Base-by-base conservation (phyloP, 2,797 vertebrate species). In the Todus mexicanus region DNA sequence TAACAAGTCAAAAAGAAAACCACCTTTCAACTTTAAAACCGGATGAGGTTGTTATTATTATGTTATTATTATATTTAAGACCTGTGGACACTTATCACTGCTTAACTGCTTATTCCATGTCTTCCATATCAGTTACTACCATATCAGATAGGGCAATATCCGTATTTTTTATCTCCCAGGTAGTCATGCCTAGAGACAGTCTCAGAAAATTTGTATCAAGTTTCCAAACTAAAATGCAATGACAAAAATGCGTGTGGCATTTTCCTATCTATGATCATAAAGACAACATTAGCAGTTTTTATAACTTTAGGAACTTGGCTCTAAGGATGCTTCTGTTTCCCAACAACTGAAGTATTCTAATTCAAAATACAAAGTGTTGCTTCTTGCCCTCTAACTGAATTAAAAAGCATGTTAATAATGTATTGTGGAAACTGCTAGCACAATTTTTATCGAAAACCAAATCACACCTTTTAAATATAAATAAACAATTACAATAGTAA, bases 381-480 rank as follows among this genome's bases (percentile, higher is more conserved):
- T 89, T 83, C 73, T 65, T 64, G 50, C 75, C 81, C 63, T 73
- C 51, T 81, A 86, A 85, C 78, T 81, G 51, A 87, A 94, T 92
- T 82, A 71, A 82, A 92, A 74, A 48, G 9, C 43, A 45, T 42
- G 45, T 76, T 89, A 95, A 92, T 91, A 94, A 95, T 81, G 43
- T 66, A 95, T 91, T 87, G 37, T 83, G 70, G 43, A 93, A 94
- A 85, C 56, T 81, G 59, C 31, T 59, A 76, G 66, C 8, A 38
- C 21, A 92, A 85, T 63, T 84, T 83, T 51, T 85, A 75, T 25
- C 81, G 79, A 89, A 92, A 95, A 95, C 47, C 33, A 90, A 84
- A 70, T 90, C 48, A 51, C 19, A 15, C 31, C 29, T 94, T 94
- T 92, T 69, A 75, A 95, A 91, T 66, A 91, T 26, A 89, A 75